Conservation (phyloP, 2,797 vertebrate genomes). For the Pseudotriccus pelzelni region DNA sequence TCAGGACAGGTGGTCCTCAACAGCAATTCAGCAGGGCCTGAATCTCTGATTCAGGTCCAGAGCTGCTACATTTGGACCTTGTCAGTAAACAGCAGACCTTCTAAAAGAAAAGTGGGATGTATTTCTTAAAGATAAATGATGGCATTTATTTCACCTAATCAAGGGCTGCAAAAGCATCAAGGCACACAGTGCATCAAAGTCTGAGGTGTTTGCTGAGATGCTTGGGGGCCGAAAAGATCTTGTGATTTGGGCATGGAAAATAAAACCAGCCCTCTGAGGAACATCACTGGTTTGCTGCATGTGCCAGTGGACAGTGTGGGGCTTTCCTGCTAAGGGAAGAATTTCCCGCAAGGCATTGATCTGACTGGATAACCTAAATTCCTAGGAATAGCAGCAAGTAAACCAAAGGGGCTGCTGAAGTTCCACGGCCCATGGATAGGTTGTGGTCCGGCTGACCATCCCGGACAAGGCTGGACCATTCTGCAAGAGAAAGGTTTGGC, state of each 20-base stretch:
- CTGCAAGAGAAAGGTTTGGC: not conserved
- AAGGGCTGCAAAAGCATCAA: not conserved
- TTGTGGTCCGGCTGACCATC: not conserved
- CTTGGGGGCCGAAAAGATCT: not conserved
- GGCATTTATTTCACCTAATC: not conserved
- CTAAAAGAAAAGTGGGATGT: not conserved
- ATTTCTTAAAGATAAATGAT: not conserved
- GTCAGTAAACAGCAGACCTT: not conserved
- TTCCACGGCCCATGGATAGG: accelerated
- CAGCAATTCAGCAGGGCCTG: not conserved
- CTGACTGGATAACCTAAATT: not conserved
- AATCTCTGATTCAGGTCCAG: not conserved
- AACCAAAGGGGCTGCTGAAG: not conserved
- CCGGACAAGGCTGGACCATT: not conserved
- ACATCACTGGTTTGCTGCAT: accelerated
- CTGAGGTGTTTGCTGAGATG: not conserved
- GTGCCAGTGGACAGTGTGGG: accelerated
- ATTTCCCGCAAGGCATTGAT: accelerated
- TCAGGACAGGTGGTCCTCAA: not conserved
- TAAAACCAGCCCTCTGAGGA: not conserved
- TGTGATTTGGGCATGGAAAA: not conserved
- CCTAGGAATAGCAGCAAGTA: not conserved
- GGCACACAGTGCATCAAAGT: not conserved
- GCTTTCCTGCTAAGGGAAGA: not conserved
- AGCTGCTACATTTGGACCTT: not conserved